phyloP scores from a whole-genome alignment of 2,113 vertebrate genomes.

The Cricetomys ansorgei region DNA sequence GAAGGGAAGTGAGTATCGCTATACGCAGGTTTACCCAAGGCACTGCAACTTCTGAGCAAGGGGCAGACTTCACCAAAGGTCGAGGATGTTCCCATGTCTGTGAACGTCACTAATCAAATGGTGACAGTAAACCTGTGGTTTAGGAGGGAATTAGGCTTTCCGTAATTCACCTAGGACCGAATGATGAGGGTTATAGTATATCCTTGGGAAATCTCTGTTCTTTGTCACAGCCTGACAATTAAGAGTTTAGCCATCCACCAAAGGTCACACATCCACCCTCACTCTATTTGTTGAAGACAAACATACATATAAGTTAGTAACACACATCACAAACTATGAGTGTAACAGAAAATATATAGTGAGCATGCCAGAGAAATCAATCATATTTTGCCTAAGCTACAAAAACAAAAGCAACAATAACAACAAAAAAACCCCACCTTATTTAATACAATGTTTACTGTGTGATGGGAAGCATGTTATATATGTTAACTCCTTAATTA shows the following conservation, averaged over 20 bases:
- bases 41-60: conserved; percentile 31
- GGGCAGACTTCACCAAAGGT: conserved; percentile 49
- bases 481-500: neutral
- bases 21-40: conserved; percentile 39
- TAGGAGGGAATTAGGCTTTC: conserved; percentile 56
- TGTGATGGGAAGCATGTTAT: neutral
- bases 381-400: neutral
- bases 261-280: neutral
- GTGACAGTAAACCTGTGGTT: conserved; percentile 53
- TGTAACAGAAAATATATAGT: neutral
- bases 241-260: neutral
- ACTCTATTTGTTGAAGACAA: conserved; percentile 10
- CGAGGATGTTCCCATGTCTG: conserved; percentile 57
- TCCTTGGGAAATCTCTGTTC: conserved; percentile 69
- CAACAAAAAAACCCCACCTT: too few relatives aligned
- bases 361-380: neutral
- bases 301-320: neutral
- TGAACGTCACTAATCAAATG: conserved; percentile 34
- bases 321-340: neutral
- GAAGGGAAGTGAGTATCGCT: neutral
- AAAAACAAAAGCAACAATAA: too few relatives aligned
- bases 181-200: conserved; percentile 24
- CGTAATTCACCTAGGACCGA: conserved; percentile 12
- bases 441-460: neutral
- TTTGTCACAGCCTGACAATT: conserved; percentile 30